phyloP scores from a whole-genome alignment of 2,113 vertebrate genomes.

The Plecturocebus donacophilus region DNA sequence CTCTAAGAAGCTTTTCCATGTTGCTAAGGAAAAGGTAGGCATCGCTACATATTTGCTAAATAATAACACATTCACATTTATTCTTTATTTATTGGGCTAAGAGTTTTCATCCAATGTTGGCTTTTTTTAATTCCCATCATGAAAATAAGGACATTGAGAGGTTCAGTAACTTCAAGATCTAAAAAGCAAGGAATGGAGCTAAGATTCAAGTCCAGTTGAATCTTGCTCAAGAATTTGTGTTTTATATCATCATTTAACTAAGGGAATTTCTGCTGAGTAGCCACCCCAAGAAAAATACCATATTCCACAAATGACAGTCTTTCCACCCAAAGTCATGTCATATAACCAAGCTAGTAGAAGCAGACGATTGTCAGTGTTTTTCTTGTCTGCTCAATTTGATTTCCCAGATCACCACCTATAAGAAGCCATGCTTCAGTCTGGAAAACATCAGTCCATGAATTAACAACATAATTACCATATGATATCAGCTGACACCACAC shows the following conservation, averaged over 20 bases:
- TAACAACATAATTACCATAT: slow-evolving; percentile 71
- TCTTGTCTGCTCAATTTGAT: slow-evolving; percentile 44
- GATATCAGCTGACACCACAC: slow-evolving; percentile 47
- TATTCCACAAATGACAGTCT: neutral
- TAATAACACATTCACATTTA: neutral
- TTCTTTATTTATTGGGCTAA: neutral
- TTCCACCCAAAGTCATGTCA: neutral
- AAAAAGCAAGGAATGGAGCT: neutral
- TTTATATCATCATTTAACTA: neutral
- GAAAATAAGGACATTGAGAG: neutral
- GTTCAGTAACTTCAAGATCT: neutral
- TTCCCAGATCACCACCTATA: slow-evolving; percentile 62
- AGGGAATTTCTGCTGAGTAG: slow-evolving; percentile 23
- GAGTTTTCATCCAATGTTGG: neutral
- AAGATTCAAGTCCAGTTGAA: neutral
- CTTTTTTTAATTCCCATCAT: neutral
- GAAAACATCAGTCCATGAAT: slow-evolving; percentile 73
- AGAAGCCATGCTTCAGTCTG: slow-evolving; percentile 61
- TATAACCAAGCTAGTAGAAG: neutral
- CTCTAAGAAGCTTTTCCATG: neutral
- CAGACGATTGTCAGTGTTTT: slow-evolving; percentile 49
- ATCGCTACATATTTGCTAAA: neutral
- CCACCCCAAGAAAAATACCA: neutral
- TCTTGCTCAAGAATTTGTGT: neutral
- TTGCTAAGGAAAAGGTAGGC: neutral